phyloP scores from a whole-genome alignment of 92 coral and sea anemone genomes.

The Metridium senile region DNA sequence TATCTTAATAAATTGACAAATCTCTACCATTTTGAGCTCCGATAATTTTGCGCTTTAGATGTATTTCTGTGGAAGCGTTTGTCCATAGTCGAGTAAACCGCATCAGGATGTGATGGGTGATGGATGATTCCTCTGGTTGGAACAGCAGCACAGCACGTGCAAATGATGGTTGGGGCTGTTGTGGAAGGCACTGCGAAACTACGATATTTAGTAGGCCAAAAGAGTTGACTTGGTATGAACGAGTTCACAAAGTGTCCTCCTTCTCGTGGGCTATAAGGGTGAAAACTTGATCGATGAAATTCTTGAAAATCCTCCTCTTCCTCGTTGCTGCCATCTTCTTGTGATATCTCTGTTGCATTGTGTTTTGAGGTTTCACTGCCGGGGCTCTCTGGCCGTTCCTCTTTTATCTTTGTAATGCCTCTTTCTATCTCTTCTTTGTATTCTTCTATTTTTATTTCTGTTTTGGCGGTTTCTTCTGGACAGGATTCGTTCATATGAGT shows the following conservation, averaged over 20 bases:
- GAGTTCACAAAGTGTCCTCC: conserved; percentile 18
- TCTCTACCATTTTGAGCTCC: conserved; percentile 2
- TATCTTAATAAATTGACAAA: not conserved
- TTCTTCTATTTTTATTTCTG: not conserved
- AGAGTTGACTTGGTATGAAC: conserved; percentile 21
- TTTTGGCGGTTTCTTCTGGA: not conserved
- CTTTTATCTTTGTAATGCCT: not conserved
- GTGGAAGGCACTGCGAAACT: not conserved
- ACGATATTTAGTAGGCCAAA: conserved; percentile 26
- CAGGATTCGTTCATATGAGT: not conserved
- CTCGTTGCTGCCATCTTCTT: not conserved
- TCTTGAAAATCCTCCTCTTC: conserved; percentile 19
- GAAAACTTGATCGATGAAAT: conserved; percentile 16
- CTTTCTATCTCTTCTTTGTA: not conserved
- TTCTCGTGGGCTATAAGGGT: conserved; percentile 9
- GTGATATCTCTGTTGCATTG: not conserved
- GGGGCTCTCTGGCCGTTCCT: not conserved
- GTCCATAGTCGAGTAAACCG: not conserved
- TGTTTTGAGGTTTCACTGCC: not conserved
- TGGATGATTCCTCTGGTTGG: not conserved
- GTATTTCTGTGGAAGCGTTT: not conserved
- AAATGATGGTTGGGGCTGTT: conserved; percentile 3
- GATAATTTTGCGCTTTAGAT: not conserved
- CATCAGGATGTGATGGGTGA: conserved; percentile 2
- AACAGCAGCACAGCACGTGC: conserved; percentile 22